phyloP scores from a whole-genome alignment of 2,797 vertebrate genomes.

The Adelosebastes latens region DNA sequence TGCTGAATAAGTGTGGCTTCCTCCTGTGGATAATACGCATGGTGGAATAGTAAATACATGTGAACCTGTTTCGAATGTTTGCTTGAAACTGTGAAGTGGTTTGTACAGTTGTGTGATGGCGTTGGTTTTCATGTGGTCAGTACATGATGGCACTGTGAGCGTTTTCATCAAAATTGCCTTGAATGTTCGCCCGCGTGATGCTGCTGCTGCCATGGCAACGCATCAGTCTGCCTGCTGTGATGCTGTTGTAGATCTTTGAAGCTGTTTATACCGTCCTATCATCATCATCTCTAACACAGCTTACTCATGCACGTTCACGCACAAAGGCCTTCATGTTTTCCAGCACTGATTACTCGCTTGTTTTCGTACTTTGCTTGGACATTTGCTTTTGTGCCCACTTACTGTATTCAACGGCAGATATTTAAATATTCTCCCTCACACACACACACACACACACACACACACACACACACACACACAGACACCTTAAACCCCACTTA shows the following conservation, averaged over 20 bases:
- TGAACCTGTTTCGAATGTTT: neutral
- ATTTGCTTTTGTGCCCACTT: constrained; percentile 2
- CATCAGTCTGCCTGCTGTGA: constrained; percentile 16
- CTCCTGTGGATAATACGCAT: neutral
- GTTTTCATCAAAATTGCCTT: neutral
- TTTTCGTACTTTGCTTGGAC: constrained; percentile 1
- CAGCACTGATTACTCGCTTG: neutral
- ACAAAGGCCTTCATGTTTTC: neutral
- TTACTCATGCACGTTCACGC: constrained; percentile 32
- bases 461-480: neutral
- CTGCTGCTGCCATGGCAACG: constrained; percentile 52
- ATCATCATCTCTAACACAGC: constrained; percentile 12
- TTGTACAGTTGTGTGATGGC: neutral
- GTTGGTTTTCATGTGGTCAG: neutral
- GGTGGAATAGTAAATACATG: neutral
- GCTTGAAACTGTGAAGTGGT: too few relatives aligned
- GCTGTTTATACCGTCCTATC: neutral
- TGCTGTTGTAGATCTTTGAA: neutral
- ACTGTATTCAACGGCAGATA: neutral
- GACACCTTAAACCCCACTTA: neutral
- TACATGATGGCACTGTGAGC: neutral
- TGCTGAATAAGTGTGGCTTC: neutral
- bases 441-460: neutral
- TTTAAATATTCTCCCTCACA: constrained; percentile 13
- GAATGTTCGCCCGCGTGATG: neutral